A percentile compares a stretch with the other conserved stretches of the same genome.
These are phyloP conservation scores for Brachypalpus laphriformis DNA, from an alignment of 2,888 invertebrate species.

Conservation along the genomic window DNA sequence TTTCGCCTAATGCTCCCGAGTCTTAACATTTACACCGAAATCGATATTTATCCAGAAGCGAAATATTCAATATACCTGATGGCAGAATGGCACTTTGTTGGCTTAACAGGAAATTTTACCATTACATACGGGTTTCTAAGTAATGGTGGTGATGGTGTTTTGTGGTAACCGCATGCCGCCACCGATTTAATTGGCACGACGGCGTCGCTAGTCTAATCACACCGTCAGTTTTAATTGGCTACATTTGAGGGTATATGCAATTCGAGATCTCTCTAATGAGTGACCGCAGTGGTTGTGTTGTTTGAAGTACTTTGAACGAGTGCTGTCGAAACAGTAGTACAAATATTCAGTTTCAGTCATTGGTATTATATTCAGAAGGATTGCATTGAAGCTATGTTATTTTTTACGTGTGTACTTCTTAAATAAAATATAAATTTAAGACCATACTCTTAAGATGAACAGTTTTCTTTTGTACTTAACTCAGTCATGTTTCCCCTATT, in stretches of 20 bases:
- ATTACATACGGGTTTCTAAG: not conserved
- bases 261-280: constrained; percentile 27
- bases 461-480: too few species aligned
- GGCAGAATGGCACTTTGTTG: constrained; percentile 9
- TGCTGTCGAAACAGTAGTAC: too few species aligned
- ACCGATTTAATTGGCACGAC: constrained; percentile 13
- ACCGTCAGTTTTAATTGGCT: constrained; percentile 46
- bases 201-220: constrained; percentile 1
- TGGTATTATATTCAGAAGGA: too few species aligned
- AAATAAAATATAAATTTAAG: too few species aligned
- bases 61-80: constrained; percentile 10
- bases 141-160: not conserved
- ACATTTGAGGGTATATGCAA: constrained; percentile 13
- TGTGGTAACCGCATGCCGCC: constrained; percentile 12
- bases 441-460: too few species aligned
- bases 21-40: constrained; percentile 14
- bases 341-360: too few species aligned
- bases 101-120: constrained; percentile 30
- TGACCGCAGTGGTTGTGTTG: constrained; percentile 28
- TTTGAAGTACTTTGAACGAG: too few species aligned
- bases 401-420: too few species aligned
- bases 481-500: too few species aligned
- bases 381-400: too few species aligned
- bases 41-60: constrained; percentile 32
- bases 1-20: not conserved